Percentiles rank a stretch among this genome's conserved stretches.
Conservation (phyloP, 35 echinoderm and acorn worm species). For the Antedon bifida region DNA sequence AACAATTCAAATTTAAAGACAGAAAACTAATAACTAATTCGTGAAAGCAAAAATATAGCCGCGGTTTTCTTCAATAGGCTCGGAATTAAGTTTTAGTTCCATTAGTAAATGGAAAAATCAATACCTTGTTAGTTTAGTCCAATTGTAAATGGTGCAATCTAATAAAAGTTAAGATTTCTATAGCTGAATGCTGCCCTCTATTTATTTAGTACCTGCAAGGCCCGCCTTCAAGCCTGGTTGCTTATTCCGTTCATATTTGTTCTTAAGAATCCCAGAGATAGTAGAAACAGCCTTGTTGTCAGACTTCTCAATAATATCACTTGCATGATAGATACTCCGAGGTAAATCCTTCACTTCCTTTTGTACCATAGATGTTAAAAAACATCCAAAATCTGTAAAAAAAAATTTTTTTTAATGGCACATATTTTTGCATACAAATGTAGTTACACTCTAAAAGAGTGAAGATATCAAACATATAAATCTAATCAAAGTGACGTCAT, state of each 20-base stretch:
- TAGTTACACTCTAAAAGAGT: no score
- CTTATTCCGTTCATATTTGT: conserved; percentile 33
- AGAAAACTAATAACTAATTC: neutral
- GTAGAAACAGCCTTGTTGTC: neutral
- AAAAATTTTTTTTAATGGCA: neutral
- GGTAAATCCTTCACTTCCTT: conserved; percentile 18
- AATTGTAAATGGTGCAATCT: no score
- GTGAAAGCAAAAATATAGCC: no score
- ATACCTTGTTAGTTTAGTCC: no score
- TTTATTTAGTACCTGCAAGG: conserved; percentile 22
- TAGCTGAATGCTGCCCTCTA: no score
- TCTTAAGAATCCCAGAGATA: conserved; percentile 9
- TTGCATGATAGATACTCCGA: conserved; percentile 15
- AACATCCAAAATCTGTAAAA: conserved; percentile 13
- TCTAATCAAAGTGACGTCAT: no score
- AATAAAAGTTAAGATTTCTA: no score
- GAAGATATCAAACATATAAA: no score
- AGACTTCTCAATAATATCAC: neutral
- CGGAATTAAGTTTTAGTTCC: no score
- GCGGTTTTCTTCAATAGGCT: no score
- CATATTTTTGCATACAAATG: neutral
- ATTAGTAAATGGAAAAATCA: no score
- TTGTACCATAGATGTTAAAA: conserved; percentile 13
- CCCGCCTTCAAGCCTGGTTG: conserved; percentile 26
- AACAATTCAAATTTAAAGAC: neutral